Percentiles rank a stretch among this genome's conserved stretches.
Evolutionary conservation across 2,113 vertebrate genomes (phyloP).

Genomic region (Indicator maculatus): DNA sequence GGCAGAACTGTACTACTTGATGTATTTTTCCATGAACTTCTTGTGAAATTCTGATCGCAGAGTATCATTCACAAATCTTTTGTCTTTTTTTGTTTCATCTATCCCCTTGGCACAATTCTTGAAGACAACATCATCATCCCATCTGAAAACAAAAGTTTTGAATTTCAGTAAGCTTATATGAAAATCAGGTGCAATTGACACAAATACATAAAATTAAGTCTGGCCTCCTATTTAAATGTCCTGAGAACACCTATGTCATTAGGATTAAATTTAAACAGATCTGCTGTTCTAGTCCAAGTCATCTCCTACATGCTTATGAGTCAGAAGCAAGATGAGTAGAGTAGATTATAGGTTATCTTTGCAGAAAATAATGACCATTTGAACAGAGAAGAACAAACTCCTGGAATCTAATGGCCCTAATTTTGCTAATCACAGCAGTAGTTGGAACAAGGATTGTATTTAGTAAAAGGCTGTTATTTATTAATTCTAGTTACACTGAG

Average conservation of each 20-base stretch:
- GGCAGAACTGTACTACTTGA: slow-evolving; percentile 86
- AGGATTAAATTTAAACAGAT: not conserved
- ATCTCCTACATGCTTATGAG: not conserved
- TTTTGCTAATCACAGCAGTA: not conserved
- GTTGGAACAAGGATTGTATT: not conserved
- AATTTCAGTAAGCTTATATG: not conserved
- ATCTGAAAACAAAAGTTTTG: slow-evolving; percentile 75
- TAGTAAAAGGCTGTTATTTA: not conserved
- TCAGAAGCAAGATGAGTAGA: not conserved
- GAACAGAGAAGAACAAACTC: not conserved
- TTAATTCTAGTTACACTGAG: not conserved
- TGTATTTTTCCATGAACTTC: slow-evolving; percentile 99
- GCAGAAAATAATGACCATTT: not conserved
- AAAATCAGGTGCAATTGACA: not conserved
- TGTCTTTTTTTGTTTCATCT: slow-evolving; percentile 93
- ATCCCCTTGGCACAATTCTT: slow-evolving; percentile 99
- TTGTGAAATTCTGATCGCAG: slow-evolving; percentile 91
- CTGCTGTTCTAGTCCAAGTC: not conserved
- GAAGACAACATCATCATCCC: slow-evolving; percentile 99
- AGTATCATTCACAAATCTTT: slow-evolving; percentile 96
- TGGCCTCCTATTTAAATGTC: not conserved
- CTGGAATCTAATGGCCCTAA: not conserved
- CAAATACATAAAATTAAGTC: not conserved
- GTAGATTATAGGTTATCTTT: not conserved
- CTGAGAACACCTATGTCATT: not conserved